phyloP scores from a whole-genome alignment of 2,888 invertebrate genomes.

The Prionchulus punctatus region DNA sequence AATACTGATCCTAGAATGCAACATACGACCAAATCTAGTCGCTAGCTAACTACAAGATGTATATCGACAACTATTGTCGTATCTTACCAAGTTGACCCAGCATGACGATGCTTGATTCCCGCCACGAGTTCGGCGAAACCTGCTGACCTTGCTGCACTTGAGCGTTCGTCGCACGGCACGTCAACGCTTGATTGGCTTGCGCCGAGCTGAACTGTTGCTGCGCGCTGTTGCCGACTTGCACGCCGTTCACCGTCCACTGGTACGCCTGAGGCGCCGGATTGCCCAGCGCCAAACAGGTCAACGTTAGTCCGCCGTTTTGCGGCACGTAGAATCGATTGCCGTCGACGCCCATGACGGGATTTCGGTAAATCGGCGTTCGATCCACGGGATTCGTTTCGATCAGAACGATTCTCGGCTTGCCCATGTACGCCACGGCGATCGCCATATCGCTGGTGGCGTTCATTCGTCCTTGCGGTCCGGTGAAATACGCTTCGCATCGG shows the following conservation, averaged over 20 bases:
- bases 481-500: constrained; percentile 2
- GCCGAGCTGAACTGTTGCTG: too few species aligned
- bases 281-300: background rate
- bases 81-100: too few species aligned
- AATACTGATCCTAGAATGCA: background rate
- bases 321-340: constrained; percentile 1
- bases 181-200: too few species aligned
- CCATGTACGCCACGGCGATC: background rate
- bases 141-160: too few species aligned
- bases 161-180: too few species aligned
- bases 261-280: constrained; percentile 3
- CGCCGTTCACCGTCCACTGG: background rate
- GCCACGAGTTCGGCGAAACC: too few species aligned
- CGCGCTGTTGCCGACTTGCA: background rate
- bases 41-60: too few species aligned
- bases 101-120: too few species aligned
- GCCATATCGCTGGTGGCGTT: background rate
- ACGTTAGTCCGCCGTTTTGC: background rate
- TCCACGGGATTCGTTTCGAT: too few species aligned
- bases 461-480: background rate
- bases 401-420: constrained; percentile 4
- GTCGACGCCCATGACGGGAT: background rate
- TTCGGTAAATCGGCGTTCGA: background rate
- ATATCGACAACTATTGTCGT: too few species aligned
- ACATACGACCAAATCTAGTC: background rate